A percentile compares a stretch with the other conserved stretches of the same genome.
Conservation (phyloP, 2,113 vertebrate genomes). For the Cochlearius cochlearius region DNA sequence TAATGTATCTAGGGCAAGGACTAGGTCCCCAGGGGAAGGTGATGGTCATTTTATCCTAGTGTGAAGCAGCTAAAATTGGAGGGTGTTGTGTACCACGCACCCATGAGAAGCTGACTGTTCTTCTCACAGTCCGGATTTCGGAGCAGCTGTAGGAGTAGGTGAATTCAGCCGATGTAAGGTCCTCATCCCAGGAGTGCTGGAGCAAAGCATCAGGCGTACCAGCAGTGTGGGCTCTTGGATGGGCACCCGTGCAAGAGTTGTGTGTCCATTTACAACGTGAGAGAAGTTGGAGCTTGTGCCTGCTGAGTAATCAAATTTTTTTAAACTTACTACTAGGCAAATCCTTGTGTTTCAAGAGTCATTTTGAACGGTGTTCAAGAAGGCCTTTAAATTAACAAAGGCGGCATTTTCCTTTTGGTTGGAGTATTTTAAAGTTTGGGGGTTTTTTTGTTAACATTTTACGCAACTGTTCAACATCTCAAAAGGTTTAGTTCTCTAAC, state of each 20-base stretch:
- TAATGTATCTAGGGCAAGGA: not conserved
- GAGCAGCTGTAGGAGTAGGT: not conserved
- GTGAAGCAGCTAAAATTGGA: not conserved
- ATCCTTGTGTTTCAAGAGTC: not conserved
- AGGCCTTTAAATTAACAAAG: not conserved
- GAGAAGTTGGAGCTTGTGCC: not conserved
- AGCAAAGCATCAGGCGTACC: not conserved
- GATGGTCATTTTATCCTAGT: not conserved
- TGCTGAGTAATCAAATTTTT: too few relatives aligned
- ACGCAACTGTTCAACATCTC: not conserved
- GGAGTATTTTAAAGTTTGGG: too few relatives aligned
- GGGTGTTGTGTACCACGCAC: not conserved
- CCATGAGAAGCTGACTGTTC: not conserved
- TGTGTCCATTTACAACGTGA: not conserved
- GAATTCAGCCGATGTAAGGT: not conserved
- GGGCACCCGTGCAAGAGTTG: accelerated
- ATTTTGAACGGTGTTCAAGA: not conserved
- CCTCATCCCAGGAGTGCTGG: not conserved
- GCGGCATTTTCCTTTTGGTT: not conserved
- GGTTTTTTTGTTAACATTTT: not conserved
- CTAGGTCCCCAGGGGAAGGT: not conserved
- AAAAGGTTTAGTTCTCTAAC: not conserved
- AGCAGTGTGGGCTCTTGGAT: not conserved
- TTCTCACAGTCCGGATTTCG: not conserved
- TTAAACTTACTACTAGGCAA: not conserved